Percentiles rank a stretch among this genome's conserved stretches.
phyloP scores from a whole-genome alignment of 2,113 vertebrate species.

The Grammomys surdaster region DNA sequence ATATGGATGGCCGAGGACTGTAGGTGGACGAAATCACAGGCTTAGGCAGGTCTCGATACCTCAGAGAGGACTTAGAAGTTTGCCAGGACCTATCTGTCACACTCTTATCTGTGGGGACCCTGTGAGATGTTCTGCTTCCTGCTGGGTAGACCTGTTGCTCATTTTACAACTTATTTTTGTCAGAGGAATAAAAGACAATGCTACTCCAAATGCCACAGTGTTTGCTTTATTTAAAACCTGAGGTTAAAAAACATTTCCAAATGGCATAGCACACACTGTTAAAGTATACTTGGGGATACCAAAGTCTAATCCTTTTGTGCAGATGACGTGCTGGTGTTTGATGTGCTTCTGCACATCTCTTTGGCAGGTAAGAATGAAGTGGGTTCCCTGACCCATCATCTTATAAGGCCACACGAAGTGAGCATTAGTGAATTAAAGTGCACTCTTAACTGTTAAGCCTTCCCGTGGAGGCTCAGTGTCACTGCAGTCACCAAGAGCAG shows the following conservation, averaged over 20 bases:
- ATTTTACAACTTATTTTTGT: neutral
- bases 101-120: neutral
- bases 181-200: neutral
- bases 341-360: constrained; percentile 77
- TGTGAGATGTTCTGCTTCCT: too few relatives aligned
- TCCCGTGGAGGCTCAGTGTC: neutral
- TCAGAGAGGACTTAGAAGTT: rapidly evolving
- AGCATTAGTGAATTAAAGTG: constrained; percentile 76
- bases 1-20: rapidly evolving
- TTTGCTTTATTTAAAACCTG: constrained; percentile 86
- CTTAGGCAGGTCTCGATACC: neutral
- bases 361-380: constrained; percentile 78
- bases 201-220: constrained; percentile 48
- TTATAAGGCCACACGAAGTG: constrained; percentile 12
- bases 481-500: constrained; percentile 14
- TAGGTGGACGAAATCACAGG: rapidly evolving
- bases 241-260: constrained; percentile 75
- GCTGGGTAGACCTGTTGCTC: too few relatives aligned
- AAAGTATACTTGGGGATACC: constrained; percentile 56
- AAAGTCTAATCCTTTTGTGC: neutral
- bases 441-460: constrained; percentile 54
- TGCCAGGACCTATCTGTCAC: neutral
- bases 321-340: constrained; percentile 29
- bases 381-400: constrained; percentile 67
- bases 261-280: constrained; percentile 9